These are phyloP conservation scores for Pangasius djambal DNA, from an alignment of 2,797 vertebrate species.

Conservation along the genomic window DNA sequence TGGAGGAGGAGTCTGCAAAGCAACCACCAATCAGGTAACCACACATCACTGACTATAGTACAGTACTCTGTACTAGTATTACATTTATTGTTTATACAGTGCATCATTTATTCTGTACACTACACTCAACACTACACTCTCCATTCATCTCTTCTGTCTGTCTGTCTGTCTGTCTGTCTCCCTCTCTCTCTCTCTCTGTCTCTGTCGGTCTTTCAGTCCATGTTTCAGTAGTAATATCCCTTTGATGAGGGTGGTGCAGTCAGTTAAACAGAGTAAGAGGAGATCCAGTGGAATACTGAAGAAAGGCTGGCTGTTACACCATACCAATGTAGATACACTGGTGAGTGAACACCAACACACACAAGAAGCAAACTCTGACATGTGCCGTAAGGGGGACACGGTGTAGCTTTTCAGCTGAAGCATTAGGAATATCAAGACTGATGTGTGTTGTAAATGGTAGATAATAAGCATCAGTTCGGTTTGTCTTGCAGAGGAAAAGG, in stretches of 20 bases:
- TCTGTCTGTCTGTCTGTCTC: not conserved
- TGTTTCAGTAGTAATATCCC: conserved; percentile 80
- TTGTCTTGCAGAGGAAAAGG: conserved; percentile 73
- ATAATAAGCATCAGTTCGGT: not conserved
- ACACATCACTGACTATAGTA: not conserved
- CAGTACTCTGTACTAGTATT: not conserved
- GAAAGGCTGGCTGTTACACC: conserved; percentile 77
- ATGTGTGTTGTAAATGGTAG: not conserved
- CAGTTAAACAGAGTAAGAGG: conserved; percentile 73
- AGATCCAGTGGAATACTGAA: conserved; percentile 65
- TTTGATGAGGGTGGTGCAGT: conserved; percentile 79
- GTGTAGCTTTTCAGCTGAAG: not conserved
- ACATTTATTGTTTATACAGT: not conserved
- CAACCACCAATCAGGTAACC: conserved; percentile 68
- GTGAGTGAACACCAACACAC: conserved; percentile 59
- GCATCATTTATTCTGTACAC: not conserved
- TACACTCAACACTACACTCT: not conserved
- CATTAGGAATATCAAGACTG: not conserved
- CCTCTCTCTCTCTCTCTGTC: not conserved
- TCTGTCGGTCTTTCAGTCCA: conserved; percentile 55
- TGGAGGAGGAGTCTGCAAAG: not conserved
- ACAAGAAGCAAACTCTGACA: not conserved
- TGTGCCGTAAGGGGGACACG: not conserved
- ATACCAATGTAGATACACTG: conserved; percentile 73
- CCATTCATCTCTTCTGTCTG: not conserved